phyloP scores from a whole-genome alignment of 2,113 vertebrate genomes.

The Rhineura floridana region DNA sequence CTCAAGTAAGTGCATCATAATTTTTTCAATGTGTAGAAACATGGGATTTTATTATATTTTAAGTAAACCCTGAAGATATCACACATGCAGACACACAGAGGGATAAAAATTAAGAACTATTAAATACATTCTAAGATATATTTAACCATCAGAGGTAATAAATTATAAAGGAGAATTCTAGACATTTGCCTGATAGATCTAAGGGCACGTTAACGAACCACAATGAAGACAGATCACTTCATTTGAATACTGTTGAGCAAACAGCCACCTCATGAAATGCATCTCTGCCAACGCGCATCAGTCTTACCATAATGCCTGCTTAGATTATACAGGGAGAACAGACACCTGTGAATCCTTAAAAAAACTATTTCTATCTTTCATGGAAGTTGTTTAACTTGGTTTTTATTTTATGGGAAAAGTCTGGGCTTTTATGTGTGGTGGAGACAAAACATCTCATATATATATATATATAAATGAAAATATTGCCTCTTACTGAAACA shows the following conservation, averaged over 20 bases:
- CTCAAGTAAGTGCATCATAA: conserved; percentile 21
- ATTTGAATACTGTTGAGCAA: conserved; percentile 68
- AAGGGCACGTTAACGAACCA: conserved; percentile 76
- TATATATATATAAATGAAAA: conserved; percentile 14
- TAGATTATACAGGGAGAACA: conserved; percentile 73
- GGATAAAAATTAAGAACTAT: conserved; percentile 48
- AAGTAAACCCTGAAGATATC: conserved; percentile 15
- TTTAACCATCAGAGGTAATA: conserved; percentile 73
- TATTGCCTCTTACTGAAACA: conserved; percentile 46
- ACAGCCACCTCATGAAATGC: conserved; percentile 70
- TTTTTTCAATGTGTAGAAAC: conserved; percentile 16
- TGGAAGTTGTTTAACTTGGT: conserved; percentile 74
- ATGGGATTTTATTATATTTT: neutral
- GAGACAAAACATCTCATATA: conserved; percentile 16
- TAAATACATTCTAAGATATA: conserved; percentile 71
- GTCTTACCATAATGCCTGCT: conserved; percentile 70
- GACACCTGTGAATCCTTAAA: conserved; percentile 76
- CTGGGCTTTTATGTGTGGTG: conserved; percentile 44
- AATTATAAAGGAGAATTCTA: conserved; percentile 69
- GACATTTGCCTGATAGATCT: conserved; percentile 74
- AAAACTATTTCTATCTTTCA: conserved; percentile 74
- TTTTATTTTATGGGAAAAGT: conserved; percentile 69
- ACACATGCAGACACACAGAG: neutral
- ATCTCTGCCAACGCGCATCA: conserved; percentile 75
- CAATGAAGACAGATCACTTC: conserved; percentile 81